A percentile compares a stretch with the other conserved stretches of the same genome.
These are phyloP conservation scores for Phoenicopterus ruber DNA, from an alignment of 2,113 vertebrate genomes.

Conservation along the genomic window DNA sequence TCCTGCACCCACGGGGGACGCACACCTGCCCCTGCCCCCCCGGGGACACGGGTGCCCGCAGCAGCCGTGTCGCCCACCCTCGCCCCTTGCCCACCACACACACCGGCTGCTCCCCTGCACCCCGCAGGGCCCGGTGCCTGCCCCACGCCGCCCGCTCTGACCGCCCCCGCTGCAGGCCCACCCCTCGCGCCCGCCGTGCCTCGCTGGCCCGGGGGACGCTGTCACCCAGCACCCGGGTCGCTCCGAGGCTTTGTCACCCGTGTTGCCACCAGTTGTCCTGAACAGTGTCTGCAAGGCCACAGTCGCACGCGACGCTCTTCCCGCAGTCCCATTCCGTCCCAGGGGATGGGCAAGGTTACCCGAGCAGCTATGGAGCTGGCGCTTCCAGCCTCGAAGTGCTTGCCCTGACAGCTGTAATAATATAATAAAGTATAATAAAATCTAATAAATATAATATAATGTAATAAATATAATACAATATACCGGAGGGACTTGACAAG, in stretches of 20 bases:
- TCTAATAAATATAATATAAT: not conserved
- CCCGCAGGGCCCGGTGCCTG: not conserved
- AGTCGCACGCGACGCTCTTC: rapidly evolving
- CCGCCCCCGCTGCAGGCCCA: not conserved
- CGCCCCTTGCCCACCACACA: rapidly evolving
- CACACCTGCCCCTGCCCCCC: not conserved
- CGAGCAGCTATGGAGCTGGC: not conserved
- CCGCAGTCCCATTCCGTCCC: not conserved
- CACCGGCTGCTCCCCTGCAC: rapidly evolving
- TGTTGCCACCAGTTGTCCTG: not conserved
- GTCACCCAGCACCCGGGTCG: not conserved
- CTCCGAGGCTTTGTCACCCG: no score
- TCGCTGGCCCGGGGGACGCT: not conserved
- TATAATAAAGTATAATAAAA: not conserved
- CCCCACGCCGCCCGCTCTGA: rapidly evolving
- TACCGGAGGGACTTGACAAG: not conserved
- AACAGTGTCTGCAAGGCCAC: not conserved
- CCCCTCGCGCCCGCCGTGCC: not conserved
- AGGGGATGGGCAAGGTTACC: not conserved
- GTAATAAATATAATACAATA: not conserved
- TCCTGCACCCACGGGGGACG: not conserved
- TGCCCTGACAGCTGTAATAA: slow-evolving; percentile 2
- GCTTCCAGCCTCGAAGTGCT: not conserved
- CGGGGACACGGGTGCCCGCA: not conserved
- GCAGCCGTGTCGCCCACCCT: not conserved